phyloP scores from a whole-genome alignment of 2,888 invertebrate species.

The Epiblema foenella region DNA sequence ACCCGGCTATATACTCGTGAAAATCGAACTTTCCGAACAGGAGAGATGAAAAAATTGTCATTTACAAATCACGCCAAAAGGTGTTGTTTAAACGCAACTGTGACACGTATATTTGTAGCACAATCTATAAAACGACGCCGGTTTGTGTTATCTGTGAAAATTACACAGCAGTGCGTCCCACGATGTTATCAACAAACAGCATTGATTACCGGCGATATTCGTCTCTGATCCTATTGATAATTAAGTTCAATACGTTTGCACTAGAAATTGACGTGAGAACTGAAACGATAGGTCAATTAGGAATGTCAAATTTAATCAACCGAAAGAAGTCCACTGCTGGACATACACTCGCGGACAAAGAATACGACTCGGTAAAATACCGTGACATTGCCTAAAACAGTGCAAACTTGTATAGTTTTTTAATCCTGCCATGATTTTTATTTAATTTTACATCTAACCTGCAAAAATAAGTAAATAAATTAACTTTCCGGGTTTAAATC shows the following conservation, averaged over 20 bases:
- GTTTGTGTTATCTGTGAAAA: conserved; percentile 30
- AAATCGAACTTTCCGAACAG: no score
- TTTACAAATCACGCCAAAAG: background rate
- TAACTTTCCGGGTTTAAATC: no score
- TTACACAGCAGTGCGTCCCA: conserved; percentile 32
- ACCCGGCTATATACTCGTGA: no score
- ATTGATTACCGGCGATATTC: background rate
- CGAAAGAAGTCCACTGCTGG: no score
- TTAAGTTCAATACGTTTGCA: background rate
- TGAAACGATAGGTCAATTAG: background rate
- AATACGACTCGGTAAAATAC: no score
- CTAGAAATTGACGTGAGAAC: background rate
- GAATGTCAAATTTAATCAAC: background rate
- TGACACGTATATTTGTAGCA: conserved; percentile 1
- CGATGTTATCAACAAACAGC: conserved; percentile 29
- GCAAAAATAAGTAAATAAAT: no score
- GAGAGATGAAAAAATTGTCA: no score
- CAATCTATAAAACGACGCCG: conserved; percentile 14
- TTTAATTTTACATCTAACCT: no score
- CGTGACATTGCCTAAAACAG: no score
- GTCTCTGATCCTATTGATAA: background rate
- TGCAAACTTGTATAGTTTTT: no score
- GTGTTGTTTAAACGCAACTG: background rate
- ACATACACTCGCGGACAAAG: no score
- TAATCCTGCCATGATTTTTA: no score